phyloP scores from a whole-genome alignment of 2,888 invertebrate species.

The Formica aserva region DNA sequence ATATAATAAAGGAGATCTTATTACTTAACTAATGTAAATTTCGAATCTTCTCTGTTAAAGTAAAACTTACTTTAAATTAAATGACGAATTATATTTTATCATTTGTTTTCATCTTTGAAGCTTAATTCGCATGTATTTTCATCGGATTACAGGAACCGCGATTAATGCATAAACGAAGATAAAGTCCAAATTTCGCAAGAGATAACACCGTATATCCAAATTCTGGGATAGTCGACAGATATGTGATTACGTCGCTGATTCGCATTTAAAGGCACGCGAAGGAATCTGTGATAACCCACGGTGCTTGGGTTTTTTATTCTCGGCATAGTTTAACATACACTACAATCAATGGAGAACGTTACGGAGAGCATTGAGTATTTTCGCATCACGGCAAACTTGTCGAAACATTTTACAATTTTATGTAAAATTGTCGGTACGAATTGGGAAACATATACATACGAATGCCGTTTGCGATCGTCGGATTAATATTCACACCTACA shows the following conservation, averaged over 20 bases:
- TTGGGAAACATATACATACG: conserved; percentile 7
- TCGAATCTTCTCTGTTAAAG: not conserved
- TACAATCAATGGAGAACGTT: conserved; percentile 51
- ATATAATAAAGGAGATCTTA: not conserved
- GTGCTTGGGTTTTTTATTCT: conserved; percentile 53
- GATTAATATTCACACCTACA: conserved; percentile 16
- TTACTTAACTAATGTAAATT: not conserved
- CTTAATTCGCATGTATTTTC: not conserved
- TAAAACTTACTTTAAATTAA: not conserved
- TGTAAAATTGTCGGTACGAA: not conserved
- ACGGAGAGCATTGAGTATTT: conserved; percentile 47
- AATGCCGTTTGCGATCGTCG: not conserved
- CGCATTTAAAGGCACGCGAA: conserved; percentile 19
- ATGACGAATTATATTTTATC: not conserved
- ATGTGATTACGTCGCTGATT: not conserved
- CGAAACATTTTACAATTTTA: conserved; percentile 32
- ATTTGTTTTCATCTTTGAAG: not conserved
- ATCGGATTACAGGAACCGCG: not conserved
- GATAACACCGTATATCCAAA: not conserved
- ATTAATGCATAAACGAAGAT: not conserved
- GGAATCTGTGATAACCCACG: conserved; percentile 37
- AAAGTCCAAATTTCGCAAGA: not conserved
- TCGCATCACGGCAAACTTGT: conserved; percentile 30
- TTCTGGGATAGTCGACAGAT: not conserved
- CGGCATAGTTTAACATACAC: conserved; percentile 53